phyloP scores from a whole-genome alignment of 2,797 vertebrate genomes.

The Pygocentrus nattereri region DNA sequence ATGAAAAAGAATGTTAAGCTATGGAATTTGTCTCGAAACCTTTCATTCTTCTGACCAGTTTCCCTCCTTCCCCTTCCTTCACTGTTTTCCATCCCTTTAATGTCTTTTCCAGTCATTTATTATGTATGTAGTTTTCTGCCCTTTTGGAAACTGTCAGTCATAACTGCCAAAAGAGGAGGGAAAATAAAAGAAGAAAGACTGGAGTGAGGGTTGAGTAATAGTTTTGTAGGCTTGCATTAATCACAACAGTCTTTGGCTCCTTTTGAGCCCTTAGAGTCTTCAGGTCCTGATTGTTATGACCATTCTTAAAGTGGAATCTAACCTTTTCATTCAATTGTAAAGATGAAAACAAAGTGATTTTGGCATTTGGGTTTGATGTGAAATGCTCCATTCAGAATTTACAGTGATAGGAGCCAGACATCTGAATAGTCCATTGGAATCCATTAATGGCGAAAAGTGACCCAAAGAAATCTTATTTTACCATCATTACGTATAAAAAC shows the following conservation, averaged over 20 bases:
- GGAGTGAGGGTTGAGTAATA: neutral
- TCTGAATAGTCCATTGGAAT: too few relatives aligned
- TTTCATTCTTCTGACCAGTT: neutral
- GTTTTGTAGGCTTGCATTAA: neutral
- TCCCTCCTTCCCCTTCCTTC: neutral
- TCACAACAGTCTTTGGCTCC: neutral
- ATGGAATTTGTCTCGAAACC: neutral
- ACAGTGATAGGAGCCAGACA: too few relatives aligned
- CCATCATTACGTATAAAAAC: too few relatives aligned
- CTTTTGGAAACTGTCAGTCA: neutral
- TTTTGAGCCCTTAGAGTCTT: conserved; percentile 27
- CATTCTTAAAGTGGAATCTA: neutral
- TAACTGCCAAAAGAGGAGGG: neutral
- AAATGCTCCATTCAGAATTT: too few relatives aligned
- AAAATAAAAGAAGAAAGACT: neutral
- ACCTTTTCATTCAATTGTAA: neutral
- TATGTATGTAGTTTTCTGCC: neutral
- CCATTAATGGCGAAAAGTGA: too few relatives aligned
- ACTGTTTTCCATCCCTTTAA: conserved; percentile 27
- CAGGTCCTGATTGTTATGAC: neutral
- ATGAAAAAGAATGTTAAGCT: neutral
- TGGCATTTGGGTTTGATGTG: too few relatives aligned
- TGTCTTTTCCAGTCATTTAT: conserved; percentile 40
- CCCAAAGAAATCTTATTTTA: too few relatives aligned
- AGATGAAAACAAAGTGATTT: too few relatives aligned